Conservation (phyloP, 2,113 vertebrate species). For the Heliornis fulica region DNA sequence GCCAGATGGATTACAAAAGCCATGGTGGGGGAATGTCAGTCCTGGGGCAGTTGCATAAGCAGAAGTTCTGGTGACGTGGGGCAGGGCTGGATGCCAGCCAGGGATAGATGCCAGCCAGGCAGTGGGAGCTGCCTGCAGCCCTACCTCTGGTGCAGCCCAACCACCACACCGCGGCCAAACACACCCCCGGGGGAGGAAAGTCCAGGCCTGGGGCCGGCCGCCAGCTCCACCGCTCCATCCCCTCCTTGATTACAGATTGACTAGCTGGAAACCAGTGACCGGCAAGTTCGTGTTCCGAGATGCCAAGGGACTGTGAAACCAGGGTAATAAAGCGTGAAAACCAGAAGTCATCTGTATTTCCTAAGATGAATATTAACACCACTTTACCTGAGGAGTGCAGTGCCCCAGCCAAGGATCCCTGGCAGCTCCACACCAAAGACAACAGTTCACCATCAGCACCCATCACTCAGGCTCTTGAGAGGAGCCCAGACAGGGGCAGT, state of each 20-base stretch:
- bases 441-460: neutral
- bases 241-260: neutral
- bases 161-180: rapidly evolving
- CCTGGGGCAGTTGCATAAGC: neutral
- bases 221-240: rapidly evolving
- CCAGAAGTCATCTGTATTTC: neutral
- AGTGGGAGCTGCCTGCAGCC: neutral
- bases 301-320: neutral
- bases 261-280: neutral
- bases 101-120: neutral
- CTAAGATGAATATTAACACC: neutral
- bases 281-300: neutral
- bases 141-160: neutral
- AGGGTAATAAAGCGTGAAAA: neutral
- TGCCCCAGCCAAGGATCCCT: neutral
- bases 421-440: neutral
- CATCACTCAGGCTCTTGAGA: neutral
- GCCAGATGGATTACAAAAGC: rapidly evolving
- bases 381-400: neutral
- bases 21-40: rapidly evolving
- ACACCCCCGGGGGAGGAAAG: neutral
- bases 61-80: rapidly evolving
- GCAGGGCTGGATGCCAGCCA: neutral
- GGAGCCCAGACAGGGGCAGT: neutral
- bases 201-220: neutral